phyloP scores from a whole-genome alignment of 1,140 invertebrate species.

The Idris sp. region DNA sequence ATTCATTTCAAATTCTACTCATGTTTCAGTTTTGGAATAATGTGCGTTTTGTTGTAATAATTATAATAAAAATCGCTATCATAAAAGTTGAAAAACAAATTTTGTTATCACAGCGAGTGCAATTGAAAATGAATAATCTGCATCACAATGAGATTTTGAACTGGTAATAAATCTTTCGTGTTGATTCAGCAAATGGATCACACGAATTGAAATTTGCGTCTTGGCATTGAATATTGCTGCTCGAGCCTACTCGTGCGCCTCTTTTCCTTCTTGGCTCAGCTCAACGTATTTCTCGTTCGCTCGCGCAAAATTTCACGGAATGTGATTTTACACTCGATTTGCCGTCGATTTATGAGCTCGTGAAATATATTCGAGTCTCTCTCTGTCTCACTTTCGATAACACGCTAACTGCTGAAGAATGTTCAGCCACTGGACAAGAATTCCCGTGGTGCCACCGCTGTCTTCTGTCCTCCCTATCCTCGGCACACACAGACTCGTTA shows the following conservation, averaged over 20 bases:
- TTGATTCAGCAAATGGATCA: not conserved
- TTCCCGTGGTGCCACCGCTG: conserved; percentile 43
- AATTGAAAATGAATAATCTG: too few relatives aligned
- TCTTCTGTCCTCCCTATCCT: conserved; percentile 9
- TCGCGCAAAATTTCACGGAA: conserved; percentile 57
- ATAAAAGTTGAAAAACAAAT: too few relatives aligned
- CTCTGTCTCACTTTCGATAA: conserved; percentile 53
- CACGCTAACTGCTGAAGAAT: conserved; percentile 52
- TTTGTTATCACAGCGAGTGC: too few relatives aligned
- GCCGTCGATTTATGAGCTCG: conserved; percentile 60
- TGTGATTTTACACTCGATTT: conserved; percentile 64
- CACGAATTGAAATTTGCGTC: not conserved
- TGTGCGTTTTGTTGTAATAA: too few relatives aligned
- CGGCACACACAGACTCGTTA: conserved; percentile 40
- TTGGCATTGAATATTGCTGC: not conserved
- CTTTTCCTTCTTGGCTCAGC: conserved; percentile 23
- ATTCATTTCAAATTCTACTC: too few relatives aligned
- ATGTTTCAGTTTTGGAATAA: too few relatives aligned
- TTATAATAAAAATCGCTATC: too few relatives aligned
- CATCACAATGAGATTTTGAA: too few relatives aligned
- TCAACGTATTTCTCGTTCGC: too few relatives aligned
- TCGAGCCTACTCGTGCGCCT: conserved; percentile 8
- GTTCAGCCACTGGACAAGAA: conserved; percentile 44
- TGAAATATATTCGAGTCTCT: conserved; percentile 56
- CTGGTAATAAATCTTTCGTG: not conserved